phyloP scores from a whole-genome alignment of 2,113 vertebrate genomes.

The Hypanus sabinus region DNA sequence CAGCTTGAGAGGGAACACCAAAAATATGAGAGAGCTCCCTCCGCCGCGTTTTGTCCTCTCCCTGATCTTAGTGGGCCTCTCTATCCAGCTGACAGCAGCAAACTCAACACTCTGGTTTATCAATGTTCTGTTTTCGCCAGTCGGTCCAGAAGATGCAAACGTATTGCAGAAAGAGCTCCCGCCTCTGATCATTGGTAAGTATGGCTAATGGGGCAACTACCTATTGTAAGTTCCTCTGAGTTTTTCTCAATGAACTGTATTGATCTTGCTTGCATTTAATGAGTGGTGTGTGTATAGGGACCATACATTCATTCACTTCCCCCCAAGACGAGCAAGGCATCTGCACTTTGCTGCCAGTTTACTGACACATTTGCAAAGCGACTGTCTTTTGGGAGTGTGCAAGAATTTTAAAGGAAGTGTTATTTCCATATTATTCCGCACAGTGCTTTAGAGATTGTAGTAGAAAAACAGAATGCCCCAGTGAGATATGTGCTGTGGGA shows the following conservation, averaged over 20 bases:
- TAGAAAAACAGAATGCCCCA: neutral
- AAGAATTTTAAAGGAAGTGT: neutral
- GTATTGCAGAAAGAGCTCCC: neutral
- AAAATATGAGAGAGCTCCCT: neutral
- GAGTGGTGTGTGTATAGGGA: no score
- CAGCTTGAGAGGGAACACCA: neutral
- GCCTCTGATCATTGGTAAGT: conserved; percentile 13
- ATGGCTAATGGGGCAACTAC: neutral
- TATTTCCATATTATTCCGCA: neutral
- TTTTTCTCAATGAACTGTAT: neutral
- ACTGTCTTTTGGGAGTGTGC: neutral
- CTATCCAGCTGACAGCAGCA: neutral
- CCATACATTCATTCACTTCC: neutral
- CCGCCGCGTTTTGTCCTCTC: neutral
- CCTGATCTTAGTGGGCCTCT: neutral
- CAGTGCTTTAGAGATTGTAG: neutral
- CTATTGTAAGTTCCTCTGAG: neutral
- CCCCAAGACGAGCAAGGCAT: neutral
- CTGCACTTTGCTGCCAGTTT: neutral
- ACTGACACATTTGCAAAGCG: neutral
- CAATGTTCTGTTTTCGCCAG: conserved; percentile 18
- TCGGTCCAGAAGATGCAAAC: conserved; percentile 19
- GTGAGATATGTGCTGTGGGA: neutral
- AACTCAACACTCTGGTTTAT: neutral
- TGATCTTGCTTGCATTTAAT: neutral